Percentiles rank a stretch among this genome's conserved stretches.
These are phyloP conservation scores for Linurgus olivaceus DNA, from an alignment of 2,797 vertebrate species.

Conservation along the genomic window DNA sequence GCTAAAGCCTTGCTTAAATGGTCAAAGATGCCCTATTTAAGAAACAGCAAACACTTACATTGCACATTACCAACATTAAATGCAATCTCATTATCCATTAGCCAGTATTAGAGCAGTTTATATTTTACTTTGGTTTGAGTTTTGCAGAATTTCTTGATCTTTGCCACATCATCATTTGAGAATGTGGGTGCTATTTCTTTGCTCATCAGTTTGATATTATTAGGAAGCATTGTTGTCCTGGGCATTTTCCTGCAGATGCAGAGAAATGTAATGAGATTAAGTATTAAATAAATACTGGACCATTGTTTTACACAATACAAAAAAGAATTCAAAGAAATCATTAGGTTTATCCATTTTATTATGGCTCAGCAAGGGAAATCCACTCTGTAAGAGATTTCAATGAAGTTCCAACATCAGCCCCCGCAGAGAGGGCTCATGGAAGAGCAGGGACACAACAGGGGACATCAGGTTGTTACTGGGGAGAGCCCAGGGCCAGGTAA, in stretches of 20 bases:
- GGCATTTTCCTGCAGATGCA: constrained; percentile 21
- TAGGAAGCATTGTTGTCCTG: constrained; percentile 71
- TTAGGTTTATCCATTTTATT: background rate
- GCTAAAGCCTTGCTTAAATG: constrained; percentile 82
- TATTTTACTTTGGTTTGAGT: constrained; percentile 78
- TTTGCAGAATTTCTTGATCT: constrained; percentile 85
- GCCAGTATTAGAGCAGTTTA: constrained; percentile 66
- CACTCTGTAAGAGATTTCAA: background rate
- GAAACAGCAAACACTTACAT: constrained; percentile 75
- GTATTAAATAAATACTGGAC: constrained; percentile 62
- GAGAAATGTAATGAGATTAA: constrained; percentile 53
- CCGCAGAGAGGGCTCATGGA: accelerated
- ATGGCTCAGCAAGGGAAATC: background rate
- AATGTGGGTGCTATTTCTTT: constrained; percentile 75
- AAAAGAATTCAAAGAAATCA: background rate
- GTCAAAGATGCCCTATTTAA: constrained; percentile 82
- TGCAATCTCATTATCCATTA: constrained; percentile 76
- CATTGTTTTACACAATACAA: constrained; percentile 36
- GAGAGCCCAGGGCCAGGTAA: background rate
- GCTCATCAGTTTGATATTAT: constrained; percentile 82
- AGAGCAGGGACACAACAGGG: background rate
- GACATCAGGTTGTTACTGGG: accelerated
- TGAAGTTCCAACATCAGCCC: background rate
- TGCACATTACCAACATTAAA: constrained; percentile 72
- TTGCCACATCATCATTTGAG: constrained; percentile 77